A percentile compares a stretch with the other conserved stretches of the same genome.
phyloP scores from a whole-genome alignment of 2,888 invertebrate species.

The Deilephila porcellus region DNA sequence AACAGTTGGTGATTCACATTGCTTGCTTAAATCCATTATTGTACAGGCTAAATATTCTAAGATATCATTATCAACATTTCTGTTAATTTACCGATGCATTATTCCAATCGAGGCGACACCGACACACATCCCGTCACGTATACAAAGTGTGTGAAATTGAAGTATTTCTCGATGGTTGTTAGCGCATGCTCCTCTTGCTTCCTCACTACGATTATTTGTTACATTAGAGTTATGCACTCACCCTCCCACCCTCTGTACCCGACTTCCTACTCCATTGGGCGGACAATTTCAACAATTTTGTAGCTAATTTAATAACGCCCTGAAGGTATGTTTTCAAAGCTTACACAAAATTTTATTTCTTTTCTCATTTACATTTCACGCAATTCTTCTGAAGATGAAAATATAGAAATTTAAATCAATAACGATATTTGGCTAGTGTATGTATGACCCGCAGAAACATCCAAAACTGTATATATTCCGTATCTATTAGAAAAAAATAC shows the following conservation, averaged over 20 bases:
- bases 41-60: no score
- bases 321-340: not conserved
- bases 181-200: slow-evolving; percentile 82
- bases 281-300: not conserved
- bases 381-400: not conserved
- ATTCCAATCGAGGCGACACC: not conserved
- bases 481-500: not conserved
- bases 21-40: not conserved
- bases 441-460: no score
- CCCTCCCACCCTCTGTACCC: not conserved
- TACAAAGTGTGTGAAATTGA: slow-evolving; percentile 3
- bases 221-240: slow-evolving; percentile 44
- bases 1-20: no score
- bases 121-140: not conserved
- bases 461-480: no score
- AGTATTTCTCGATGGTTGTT: slow-evolving; percentile 72
- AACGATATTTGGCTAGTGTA: no score
- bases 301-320: not conserved
- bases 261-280: not conserved
- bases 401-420: not conserved
- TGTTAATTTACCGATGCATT: not conserved
- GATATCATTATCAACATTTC: not conserved
- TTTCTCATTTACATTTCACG: slow-evolving; percentile 14
- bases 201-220: slow-evolving; percentile 50
- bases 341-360: slow-evolving; percentile 23